These are phyloP conservation scores for Caenorhabditis imperialis DNA, from an alignment of 2,888 invertebrate species.

Conservation along the genomic window DNA sequence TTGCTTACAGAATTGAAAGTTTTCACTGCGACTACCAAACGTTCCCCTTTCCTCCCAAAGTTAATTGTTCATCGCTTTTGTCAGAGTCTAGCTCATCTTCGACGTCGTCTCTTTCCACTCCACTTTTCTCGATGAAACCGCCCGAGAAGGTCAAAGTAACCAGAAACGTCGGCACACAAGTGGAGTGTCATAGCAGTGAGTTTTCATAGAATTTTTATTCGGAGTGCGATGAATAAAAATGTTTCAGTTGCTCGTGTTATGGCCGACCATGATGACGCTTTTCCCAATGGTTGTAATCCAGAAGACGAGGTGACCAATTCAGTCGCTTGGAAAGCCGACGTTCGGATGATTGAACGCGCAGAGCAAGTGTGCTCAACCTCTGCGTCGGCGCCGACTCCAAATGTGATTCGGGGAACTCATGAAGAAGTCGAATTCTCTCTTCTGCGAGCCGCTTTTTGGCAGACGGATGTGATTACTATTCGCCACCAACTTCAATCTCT, in stretches of 20 bases:
- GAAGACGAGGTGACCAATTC: no score
- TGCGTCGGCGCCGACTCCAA: no score
- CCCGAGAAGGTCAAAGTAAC: neutral
- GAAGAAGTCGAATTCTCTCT: neutral
- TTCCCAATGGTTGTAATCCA: no score
- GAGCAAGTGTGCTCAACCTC: no score
- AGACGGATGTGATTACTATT: neutral
- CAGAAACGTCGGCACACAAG: slow-evolving; percentile 1
- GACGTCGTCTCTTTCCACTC: neutral
- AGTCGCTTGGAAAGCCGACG: no score
- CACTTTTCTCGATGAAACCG: slow-evolving; percentile 18
- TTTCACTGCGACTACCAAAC: slow-evolving; percentile 7
- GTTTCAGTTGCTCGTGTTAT: slow-evolving; percentile 5
- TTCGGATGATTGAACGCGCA: neutral
- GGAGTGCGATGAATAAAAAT: neutral
- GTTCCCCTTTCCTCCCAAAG: no score
- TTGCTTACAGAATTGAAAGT: slow-evolving; percentile 16
- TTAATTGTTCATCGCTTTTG: neutral
- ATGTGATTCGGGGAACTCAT: no score
- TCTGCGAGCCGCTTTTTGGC: neutral
- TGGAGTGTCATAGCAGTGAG: slow-evolving; percentile 4
- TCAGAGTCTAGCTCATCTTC: neutral
- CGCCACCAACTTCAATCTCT: slow-evolving; percentile 1
- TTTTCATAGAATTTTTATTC: neutral
- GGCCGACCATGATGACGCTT: neutral